Base-by-base conservation (phyloP, 2,113 vertebrate species). In the Rhineura floridana region DNA sequence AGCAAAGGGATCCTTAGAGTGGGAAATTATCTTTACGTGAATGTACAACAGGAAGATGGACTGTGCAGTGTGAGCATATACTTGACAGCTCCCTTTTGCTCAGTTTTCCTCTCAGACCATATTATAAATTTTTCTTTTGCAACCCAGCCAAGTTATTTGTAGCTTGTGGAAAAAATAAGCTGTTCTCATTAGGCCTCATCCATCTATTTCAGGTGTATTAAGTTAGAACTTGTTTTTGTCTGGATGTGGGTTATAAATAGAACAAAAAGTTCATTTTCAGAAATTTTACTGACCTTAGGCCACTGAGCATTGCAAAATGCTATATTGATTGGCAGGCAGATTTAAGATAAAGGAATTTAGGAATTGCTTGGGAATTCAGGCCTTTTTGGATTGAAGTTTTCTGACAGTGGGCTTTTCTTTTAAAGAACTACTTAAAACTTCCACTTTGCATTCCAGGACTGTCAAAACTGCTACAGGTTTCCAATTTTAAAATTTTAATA, bases 191-290 rank as follows among this genome's bases (percentile, higher is more conserved):
- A 62, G 79, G 65, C 62, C 2, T 6, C 59, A 28, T 85, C 33
- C 21, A 70, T 30, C 11, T 42, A 33, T 50, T 84, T 83, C 62
- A 81, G 82, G 15, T 84, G 4, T 59, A 52, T 13, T 69, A 36
- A 73, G 72, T 19, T 84, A 39, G 83, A 50, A 36, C 21, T 87
- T 83, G 77, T 63, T 88, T 85, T 90, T 65, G 28, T 77, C 55
- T 89, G 75, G 39, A 42, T 92, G 2, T 23, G 84, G 42, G 19
- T 67, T 81, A 52, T 21, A 83, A 85, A 69, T 67, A n/a, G 42
- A 55, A 19, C 42, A 75, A 6, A 73, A 84, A 23, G 89, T 59
- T 39, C 76, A 11, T 82, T 67, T 36, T 67, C 80, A 75, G 70
- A 46, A 83, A 63, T 30, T 78, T 63, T 11, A 50, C 73, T 87